These are phyloP conservation scores for Melinopterus prodromus DNA, from an alignment of 2,888 invertebrate genomes.

Conservation along the genomic window DNA sequence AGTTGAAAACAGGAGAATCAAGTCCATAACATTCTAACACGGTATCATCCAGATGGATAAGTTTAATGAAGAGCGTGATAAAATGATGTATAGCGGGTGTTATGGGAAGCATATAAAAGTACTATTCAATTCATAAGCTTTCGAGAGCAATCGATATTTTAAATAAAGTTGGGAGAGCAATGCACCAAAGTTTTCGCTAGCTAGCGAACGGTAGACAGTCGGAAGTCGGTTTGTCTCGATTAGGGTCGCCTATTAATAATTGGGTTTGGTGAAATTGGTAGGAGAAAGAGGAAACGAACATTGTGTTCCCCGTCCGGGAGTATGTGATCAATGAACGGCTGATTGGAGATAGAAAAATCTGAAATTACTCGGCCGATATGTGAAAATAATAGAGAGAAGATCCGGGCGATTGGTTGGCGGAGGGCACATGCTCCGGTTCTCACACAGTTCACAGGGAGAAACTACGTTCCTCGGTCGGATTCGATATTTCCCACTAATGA, in stretches of 20 bases:
- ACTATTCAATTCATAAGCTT: too few relatives aligned
- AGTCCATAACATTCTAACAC: too few relatives aligned
- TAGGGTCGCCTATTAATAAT: neutral
- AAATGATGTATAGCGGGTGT: too few relatives aligned
- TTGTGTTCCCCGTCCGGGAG: neutral
- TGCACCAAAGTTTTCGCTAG: too few relatives aligned
- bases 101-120: too few relatives aligned
- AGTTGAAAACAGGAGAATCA: too few relatives aligned
- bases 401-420: neutral
- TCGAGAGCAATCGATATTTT: too few relatives aligned
- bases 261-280: neutral
- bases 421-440: slow-evolving; percentile 8
- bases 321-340: neutral
- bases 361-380: slow-evolving; percentile 18
- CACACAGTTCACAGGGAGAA: slow-evolving; percentile 6
- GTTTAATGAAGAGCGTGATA: too few relatives aligned
- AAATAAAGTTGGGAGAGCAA: too few relatives aligned
- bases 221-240: too few relatives aligned
- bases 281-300: neutral
- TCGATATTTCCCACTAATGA: slow-evolving; percentile 17
- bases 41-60: too few relatives aligned
- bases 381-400: slow-evolving; percentile 12
- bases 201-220: too few relatives aligned
- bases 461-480: neutral
- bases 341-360: slow-evolving; percentile 6